Percentiles rank a stretch among this genome's conserved stretches.
Evolutionary conservation across 2,797 vertebrate species (phyloP).

Genomic region (Gambelia wislizenii): DNA sequence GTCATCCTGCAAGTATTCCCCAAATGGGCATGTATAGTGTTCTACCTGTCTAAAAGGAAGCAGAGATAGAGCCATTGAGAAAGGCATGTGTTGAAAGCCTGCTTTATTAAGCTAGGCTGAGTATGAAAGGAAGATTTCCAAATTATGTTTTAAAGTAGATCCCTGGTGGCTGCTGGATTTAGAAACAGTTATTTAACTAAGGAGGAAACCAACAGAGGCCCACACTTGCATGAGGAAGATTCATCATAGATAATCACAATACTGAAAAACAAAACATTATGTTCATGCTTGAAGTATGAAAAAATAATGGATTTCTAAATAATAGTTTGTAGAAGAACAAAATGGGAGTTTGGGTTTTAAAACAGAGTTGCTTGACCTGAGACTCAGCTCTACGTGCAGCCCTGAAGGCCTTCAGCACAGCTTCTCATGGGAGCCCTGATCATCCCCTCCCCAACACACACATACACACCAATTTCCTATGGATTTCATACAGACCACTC

Average conservation of each 20-base stretch:
- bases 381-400: no score
- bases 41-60: slow-evolving; percentile 1
- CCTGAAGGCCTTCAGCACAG: neutral
- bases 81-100: neutral
- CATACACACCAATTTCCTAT: neutral
- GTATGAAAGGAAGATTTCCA: neutral
- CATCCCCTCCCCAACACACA: neutral
- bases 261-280: neutral
- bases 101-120: neutral
- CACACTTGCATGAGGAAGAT: neutral
- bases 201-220: neutral
- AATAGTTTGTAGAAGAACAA: neutral
- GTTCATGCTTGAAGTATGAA: neutral
- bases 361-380: neutral
- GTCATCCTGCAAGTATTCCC: neutral
- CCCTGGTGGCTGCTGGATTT: neutral
- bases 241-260: neutral
- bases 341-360: neutral
- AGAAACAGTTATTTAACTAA: neutral
- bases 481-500: neutral
- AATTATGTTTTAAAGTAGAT: neutral
- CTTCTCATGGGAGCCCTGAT: neutral
- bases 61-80: neutral
- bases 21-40: neutral
- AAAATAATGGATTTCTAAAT: neutral